Evolutionary conservation across 30 jellyfish, hydroid and myxozoan species (phyloP).

Genomic region (Nemopilema nomurai): DNA sequence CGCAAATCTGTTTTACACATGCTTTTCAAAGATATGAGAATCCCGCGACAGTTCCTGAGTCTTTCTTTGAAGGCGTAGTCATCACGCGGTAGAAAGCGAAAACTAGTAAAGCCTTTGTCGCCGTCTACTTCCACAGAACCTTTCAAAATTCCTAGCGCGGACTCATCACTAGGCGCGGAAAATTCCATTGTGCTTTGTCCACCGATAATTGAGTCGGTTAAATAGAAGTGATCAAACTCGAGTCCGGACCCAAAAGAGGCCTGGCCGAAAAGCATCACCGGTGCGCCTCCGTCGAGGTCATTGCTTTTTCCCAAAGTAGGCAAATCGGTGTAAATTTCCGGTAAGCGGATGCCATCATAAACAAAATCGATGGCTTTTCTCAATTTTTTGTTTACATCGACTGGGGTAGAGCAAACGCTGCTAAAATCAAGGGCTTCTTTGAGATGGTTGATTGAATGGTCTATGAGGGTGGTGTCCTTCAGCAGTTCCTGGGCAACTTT

Average conservation of each 20-base stretch:
- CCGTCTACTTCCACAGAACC: slow-evolving; percentile 50
- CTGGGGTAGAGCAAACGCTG: slow-evolving; percentile 16
- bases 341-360: slow-evolving; percentile 68
- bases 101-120: slow-evolving; percentile 87
- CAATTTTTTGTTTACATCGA: slow-evolving; percentile 8
- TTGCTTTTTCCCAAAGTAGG: background rate
- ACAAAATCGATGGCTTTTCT: slow-evolving; percentile 38
- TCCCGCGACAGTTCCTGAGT: slow-evolving; percentile 39
- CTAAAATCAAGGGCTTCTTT: slow-evolving; percentile 22
- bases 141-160: slow-evolving; percentile 27
- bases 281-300: background rate
- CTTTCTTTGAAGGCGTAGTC: slow-evolving; percentile 37
- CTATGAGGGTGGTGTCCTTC: slow-evolving; percentile 2
- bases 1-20: slow-evolving; percentile 27
- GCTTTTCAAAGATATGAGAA: slow-evolving; percentile 55
- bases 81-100: slow-evolving; percentile 70
- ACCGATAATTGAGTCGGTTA: slow-evolving; percentile 49
- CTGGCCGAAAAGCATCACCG: slow-evolving; percentile 22
- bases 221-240: background rate
- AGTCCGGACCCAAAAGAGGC: slow-evolving; percentile 21
- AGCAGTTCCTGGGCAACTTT: slow-evolving; percentile 41
- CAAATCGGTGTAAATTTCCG: slow-evolving; percentile 55
- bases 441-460: slow-evolving; percentile 9
- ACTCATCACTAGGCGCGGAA: background rate
- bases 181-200: slow-evolving; percentile 53